Percentiles rank a stretch among this genome's conserved stretches.
These are phyloP conservation scores for Polydrusus pterygomalis DNA, from an alignment of 2,888 invertebrate genomes.

Conservation along the genomic window DNA sequence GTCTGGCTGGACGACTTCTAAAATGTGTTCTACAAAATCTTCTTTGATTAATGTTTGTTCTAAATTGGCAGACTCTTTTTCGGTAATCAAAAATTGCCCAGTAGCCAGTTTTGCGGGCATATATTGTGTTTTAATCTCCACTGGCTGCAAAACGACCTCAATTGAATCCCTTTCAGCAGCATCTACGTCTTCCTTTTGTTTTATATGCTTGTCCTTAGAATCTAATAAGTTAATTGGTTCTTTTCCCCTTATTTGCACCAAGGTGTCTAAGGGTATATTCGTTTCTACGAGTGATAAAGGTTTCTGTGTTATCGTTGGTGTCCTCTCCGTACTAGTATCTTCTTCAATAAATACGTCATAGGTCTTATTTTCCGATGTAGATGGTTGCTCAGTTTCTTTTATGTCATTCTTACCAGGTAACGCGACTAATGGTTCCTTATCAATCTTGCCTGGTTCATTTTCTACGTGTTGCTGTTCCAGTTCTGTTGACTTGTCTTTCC, in stretches of 20 bases:
- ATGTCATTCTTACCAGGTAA: background rate
- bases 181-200: background rate
- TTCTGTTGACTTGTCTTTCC: conserved; percentile 41
- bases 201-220: background rate
- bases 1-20: background rate
- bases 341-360: background rate
- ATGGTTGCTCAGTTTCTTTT: conserved; percentile 6
- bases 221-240: background rate
- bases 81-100: conserved; percentile 3
- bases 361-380: background rate
- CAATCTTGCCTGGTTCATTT: background rate
- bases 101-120: background rate
- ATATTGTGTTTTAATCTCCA: background rate
- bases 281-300: background rate
- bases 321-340: background rate
- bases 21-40: background rate
- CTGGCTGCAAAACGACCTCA: background rate
- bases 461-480: background rate
- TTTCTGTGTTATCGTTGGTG: background rate
- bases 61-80: conserved; percentile 6
- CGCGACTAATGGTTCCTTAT: too few species aligned
- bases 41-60: background rate
- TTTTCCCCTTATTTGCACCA: background rate
- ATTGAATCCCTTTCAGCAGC: background rate
- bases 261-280: background rate